Base-by-base conservation (phyloP, 2,113 vertebrate species). In the Hystrix brachyura region DNA sequence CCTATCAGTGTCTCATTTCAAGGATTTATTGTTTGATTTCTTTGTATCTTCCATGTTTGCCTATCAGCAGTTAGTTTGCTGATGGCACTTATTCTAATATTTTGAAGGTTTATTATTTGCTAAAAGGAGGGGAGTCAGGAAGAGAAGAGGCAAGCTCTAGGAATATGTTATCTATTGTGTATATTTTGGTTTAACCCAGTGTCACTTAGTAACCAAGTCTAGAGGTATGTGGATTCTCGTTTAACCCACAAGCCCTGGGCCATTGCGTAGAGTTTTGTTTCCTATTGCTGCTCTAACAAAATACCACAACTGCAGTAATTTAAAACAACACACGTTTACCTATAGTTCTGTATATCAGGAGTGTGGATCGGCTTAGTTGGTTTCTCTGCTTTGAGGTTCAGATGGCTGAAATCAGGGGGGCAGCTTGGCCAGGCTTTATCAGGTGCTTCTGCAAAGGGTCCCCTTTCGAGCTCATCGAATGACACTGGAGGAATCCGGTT, bases 21-120 rank as follows among this genome's bases (percentile, higher is more conserved):
- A 51, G 27, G 18, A 81, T 5, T 67, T 48, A 5, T 84, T 25
- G 6, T 59, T 76, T 86, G 60, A 65, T 87, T 84, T 94, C 25
- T 88, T 97, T 88, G 67, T 71, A 86, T 95, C 72, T 29, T 76
- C 74, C 17, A 17, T 23, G 17, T 95, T 87, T 94, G 71, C 88
- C 55, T 86, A 55, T 81, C n/a, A 93, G 32, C 27, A 78, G 3
- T 96, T 96, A 64, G 71, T 84, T 90, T 13, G 46, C 18, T 89
- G 32, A 9, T 94, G 38, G 5, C 19, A 57, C 11, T 64, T 86
- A 92, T 13, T 12, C 14, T 79, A 34, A 87, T 84, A 32, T 51
- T 94, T 90, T 84, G 29, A 64, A 97, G 82, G 76, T 85, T 81
- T 87, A 46, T 86, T 80, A 46, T 88, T 94, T 60, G 43, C 67